Percentiles rank a stretch among this genome's conserved stretches.
phyloP scores from a whole-genome alignment of 2,797 vertebrate species.

The Gallinago nigripennis region DNA sequence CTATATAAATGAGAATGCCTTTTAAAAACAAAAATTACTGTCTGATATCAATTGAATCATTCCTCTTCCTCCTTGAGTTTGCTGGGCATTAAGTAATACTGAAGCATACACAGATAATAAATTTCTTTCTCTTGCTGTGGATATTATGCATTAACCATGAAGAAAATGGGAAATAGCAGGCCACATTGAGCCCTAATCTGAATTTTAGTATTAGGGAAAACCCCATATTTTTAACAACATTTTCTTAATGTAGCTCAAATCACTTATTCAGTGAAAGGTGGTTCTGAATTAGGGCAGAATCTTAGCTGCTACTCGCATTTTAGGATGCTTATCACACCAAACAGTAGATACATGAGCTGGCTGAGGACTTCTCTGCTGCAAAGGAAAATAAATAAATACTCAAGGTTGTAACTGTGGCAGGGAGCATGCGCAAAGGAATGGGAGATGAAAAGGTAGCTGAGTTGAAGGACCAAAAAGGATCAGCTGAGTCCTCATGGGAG shows the following conservation, averaged over 20 bases:
- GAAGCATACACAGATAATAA: neutral
- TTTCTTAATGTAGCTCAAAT: neutral
- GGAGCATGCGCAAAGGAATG: neutral
- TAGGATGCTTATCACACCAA: neutral
- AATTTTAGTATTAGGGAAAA: neutral
- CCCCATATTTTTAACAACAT: fast-evolving
- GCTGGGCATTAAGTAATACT: neutral
- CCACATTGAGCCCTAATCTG: neutral
- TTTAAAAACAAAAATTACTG: neutral
- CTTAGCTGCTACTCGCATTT: neutral
- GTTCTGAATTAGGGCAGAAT: neutral
- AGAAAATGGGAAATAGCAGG: neutral
- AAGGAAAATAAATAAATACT: neutral
- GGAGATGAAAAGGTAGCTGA: neutral
- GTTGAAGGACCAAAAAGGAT: neutral
- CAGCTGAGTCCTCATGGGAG: neutral
- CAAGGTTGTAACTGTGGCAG: neutral
- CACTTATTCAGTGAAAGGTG: neutral
- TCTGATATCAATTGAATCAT: neutral
- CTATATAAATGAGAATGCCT: neutral
- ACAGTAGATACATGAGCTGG: neutral
- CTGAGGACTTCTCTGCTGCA: neutral
- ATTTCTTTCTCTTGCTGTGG: neutral
- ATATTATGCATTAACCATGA: neutral
- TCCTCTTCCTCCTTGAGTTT: neutral